Conservation (phyloP, 2,888 invertebrate genomes). For the Horisme vitalbata region DNA sequence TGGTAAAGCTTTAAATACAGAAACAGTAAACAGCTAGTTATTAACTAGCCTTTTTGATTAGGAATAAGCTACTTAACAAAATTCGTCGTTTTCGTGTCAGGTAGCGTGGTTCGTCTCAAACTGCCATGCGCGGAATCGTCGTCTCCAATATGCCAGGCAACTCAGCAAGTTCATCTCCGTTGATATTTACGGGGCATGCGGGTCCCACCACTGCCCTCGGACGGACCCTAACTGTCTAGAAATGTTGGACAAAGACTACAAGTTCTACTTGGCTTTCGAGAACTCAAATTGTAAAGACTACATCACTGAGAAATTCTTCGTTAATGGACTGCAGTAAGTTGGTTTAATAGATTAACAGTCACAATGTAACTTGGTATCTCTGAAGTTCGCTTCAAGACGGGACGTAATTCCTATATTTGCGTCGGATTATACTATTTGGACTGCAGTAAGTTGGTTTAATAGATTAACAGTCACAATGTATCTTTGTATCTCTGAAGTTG, state of each 20-base stretch:
- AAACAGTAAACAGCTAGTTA: no score
- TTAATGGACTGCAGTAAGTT: slow-evolving; percentile 93
- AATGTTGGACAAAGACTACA: slow-evolving; percentile 95
- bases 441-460: slow-evolving; percentile 84
- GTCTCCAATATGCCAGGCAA: slow-evolving; percentile 93
- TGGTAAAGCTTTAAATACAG: no score
- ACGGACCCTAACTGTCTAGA: slow-evolving; percentile 93
- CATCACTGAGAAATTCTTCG: slow-evolving; percentile 98
- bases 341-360: not conserved
- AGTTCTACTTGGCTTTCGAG: slow-evolving; percentile 98
- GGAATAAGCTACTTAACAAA: no score
- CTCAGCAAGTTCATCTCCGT: slow-evolving; percentile 93
- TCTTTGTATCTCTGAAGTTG: no score
- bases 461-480: no score
- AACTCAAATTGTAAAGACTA: slow-evolving; percentile 98
- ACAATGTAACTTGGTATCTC: no score
- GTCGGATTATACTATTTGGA: no score
- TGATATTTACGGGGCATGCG: slow-evolving; percentile 96
- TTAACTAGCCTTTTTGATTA: no score
- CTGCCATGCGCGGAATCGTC: slow-evolving; percentile 95
- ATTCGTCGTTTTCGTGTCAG: no score
- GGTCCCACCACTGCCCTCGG: slow-evolving; percentile 92
- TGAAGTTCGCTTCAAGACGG: no score
- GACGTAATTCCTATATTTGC: no score
- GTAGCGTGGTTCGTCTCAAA: slow-evolving; percentile 99